These are phyloP conservation scores for Enteromius argenteus DNA, from an alignment of 2,797 vertebrate species.

Conservation along the genomic window DNA sequence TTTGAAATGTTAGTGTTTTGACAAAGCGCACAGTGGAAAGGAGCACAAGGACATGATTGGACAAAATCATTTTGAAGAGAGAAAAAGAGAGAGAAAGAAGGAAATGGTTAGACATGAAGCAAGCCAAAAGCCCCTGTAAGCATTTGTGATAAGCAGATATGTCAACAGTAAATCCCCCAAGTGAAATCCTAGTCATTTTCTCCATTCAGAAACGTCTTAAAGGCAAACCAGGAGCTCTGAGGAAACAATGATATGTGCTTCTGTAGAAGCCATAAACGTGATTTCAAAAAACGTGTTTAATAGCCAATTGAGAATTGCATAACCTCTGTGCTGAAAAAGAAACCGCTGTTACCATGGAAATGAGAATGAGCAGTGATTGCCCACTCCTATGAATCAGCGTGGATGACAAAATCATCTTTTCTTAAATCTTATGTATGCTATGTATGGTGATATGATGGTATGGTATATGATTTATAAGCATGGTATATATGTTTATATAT, in stretches of 20 bases:
- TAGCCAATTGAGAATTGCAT: neutral
- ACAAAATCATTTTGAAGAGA: conserved; percentile 52
- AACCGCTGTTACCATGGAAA: neutral
- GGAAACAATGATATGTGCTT: neutral
- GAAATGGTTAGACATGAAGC: conserved; percentile 69
- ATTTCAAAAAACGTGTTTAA: neutral
- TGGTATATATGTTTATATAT: neutral
- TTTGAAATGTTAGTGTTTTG: conserved; percentile 32
- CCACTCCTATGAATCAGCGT: conserved; percentile 2
- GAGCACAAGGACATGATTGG: conserved; percentile 56
- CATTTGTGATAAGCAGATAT: conserved; percentile 57
- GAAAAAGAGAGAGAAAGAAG: conserved; percentile 65
- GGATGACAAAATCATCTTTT: neutral
- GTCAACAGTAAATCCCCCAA: neutral
- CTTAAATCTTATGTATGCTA: neutral
- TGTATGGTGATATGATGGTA: neutral
- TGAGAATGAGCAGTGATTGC: neutral
- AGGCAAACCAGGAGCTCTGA: conserved; percentile 4
- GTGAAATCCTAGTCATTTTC: conserved; percentile 16
- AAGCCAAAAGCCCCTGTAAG: conserved; percentile 60
- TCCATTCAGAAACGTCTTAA: neutral
- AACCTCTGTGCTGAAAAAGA: neutral
- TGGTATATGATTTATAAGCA: neutral
- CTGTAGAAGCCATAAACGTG: neutral
- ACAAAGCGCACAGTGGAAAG: conserved; percentile 45